phyloP scores from a whole-genome alignment of 2,797 vertebrate genomes.

The Poliocrania exsul region DNA sequence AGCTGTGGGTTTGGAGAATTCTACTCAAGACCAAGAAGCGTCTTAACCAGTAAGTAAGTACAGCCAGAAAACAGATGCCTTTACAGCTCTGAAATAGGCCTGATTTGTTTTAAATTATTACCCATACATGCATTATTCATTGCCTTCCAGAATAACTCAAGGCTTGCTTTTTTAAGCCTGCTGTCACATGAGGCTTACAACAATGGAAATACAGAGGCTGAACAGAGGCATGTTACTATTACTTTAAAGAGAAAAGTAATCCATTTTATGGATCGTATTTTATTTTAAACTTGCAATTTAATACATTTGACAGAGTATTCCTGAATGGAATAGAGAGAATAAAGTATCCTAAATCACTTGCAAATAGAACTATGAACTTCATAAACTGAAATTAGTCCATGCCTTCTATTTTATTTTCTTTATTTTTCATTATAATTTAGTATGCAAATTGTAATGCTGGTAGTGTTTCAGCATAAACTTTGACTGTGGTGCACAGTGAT shows the following conservation, averaged over 20 bases:
- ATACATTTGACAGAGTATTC: background rate
- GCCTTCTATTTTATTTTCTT: background rate
- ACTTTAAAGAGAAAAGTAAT: background rate
- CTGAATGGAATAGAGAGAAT: background rate
- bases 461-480: background rate
- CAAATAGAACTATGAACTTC: background rate
- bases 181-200: background rate
- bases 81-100: background rate
- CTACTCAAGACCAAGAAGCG: background rate
- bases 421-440: background rate
- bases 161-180: background rate
- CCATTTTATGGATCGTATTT: background rate
- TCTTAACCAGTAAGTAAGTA: background rate
- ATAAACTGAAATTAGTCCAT: background rate
- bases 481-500: background rate
- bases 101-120: background rate
- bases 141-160: background rate
- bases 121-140: background rate
- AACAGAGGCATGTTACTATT: background rate
- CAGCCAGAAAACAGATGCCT: background rate
- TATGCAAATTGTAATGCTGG: background rate
- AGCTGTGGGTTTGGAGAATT: background rate
- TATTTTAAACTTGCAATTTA: background rate
- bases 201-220: background rate
- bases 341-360: background rate